Conservation (phyloP, 2,113 vertebrate genomes). For the Camelus dromedarius region DNA sequence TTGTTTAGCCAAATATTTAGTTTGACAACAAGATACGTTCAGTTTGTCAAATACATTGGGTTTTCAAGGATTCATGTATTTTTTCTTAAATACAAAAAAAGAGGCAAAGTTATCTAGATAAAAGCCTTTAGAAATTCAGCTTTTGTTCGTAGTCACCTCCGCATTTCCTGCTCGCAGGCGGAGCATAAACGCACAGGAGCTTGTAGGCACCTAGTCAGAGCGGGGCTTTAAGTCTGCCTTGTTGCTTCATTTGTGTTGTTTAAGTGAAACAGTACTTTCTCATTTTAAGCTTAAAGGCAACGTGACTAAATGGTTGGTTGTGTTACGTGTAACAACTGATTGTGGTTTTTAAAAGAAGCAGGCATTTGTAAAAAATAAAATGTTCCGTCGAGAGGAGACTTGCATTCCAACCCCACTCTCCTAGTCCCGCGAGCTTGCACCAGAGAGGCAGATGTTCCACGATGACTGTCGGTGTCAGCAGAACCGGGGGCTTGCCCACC, state of each 20-base stretch:
- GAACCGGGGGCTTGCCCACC: too few relatives aligned
- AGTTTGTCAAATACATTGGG: constrained; percentile 64
- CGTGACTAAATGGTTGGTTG: neutral
- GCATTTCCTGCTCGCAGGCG: neutral
- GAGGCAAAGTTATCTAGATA: constrained; percentile 57
- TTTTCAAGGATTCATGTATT: constrained; percentile 62
- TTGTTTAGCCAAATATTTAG: constrained; percentile 36
- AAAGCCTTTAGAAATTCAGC: neutral
- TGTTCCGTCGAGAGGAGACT: neutral
- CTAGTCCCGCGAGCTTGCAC: rapidly evolving
- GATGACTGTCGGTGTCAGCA: rapidly evolving
- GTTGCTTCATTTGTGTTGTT: neutral
- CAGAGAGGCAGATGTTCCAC: rapidly evolving
- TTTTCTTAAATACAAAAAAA: constrained; percentile 64
- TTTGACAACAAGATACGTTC: neutral
- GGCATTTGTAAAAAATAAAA: neutral
- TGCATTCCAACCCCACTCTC: neutral
- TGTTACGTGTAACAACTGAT: neutral
- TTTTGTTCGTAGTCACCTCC: constrained; percentile 37
- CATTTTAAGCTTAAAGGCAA: neutral
- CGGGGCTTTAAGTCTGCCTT: neutral
- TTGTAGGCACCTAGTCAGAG: rapidly evolving
- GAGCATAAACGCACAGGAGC: rapidly evolving
- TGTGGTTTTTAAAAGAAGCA: neutral
- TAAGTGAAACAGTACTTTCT: neutral